Base-by-base conservation (phyloP, 2,888 invertebrate species). In the Diaprepes abbreviatus region DNA sequence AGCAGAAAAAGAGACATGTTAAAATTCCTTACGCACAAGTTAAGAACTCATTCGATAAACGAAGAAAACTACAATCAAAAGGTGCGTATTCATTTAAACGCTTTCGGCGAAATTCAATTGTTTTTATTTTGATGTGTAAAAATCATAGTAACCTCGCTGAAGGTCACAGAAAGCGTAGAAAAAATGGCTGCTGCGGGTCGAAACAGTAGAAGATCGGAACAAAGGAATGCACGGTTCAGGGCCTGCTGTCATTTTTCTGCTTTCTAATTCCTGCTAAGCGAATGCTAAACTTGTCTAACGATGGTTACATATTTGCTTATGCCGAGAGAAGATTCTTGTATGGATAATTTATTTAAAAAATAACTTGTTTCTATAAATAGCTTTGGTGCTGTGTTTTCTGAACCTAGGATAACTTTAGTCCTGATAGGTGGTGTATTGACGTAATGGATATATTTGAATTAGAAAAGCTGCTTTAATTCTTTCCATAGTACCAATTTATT, bases 1-100 rank as follows among this genome's bases (percentile, higher is more conserved):
- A 75, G 74, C 59, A 77, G 85, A 82, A 84, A 83, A 83, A 83
- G 88, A 89, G 91, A 89, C 89, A 93, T 93, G 93, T 91, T 93
- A 87, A 93, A 92, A 87, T 93, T 92, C 87, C 88, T 93, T 83
- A 93, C 93, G 81, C 91, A 93, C 86, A 93, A 93, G 88, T 88
- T 93, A 85, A 90, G 91, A 87, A 92, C 92, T 85, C 93, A 93
- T 86, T 92, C 93, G 85, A 89, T 93, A 86, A 93, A 92, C 88
- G 93, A 93, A 88, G 91, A 92, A 85, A 89, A 88, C 87, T 89
- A 89, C 85, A 66, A 73, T 73, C 69, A 72, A 86, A 91, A 92
- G 91, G 92, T 92, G 88, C 86, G 89, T 87, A 86, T 70, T 38
- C 60, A 40, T 62, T 52, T 31, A 28, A 14, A 28, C 10, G 12